These are phyloP conservation scores for Corapipo altera DNA, from an alignment of 2,113 vertebrate genomes.

Conservation along the genomic window DNA sequence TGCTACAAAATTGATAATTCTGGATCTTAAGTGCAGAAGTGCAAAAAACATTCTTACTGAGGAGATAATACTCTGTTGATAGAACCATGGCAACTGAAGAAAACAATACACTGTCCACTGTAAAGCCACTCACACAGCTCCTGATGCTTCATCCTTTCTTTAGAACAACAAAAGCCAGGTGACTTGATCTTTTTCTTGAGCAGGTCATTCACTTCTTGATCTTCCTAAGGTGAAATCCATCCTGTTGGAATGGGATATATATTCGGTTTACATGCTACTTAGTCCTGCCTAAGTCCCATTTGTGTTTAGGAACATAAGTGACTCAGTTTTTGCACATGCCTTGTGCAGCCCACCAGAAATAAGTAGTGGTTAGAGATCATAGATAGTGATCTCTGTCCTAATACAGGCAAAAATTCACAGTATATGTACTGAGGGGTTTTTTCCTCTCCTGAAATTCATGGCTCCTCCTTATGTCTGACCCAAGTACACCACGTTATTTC, in stretches of 20 bases:
- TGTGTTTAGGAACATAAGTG: not conserved
- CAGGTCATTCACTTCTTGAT: not conserved
- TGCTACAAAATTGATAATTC: not conserved
- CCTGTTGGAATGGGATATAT: not conserved
- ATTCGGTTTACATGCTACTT: rapidly evolving
- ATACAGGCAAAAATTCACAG: not conserved
- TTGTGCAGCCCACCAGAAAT: not conserved
- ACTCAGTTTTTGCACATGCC: not conserved
- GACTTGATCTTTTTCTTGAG: not conserved
- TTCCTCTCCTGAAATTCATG: not conserved
- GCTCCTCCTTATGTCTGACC: not conserved
- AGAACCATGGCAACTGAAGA: not conserved
- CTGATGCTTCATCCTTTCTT: not conserved
- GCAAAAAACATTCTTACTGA: not conserved
- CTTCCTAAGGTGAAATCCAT: not conserved
- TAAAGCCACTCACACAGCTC: not conserved
- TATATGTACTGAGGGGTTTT: rapidly evolving
- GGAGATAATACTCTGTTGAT: not conserved
- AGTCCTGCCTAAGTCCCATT: not conserved
- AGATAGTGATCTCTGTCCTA: not conserved
- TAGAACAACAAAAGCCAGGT: not conserved
- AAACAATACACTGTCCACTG: not conserved
- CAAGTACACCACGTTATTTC: not conserved
- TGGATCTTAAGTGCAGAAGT: not conserved
- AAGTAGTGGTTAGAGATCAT: not conserved